Evolutionary conservation across 2,113 vertebrate species (phyloP).

Genomic region (Trogon melanurus): DNA sequence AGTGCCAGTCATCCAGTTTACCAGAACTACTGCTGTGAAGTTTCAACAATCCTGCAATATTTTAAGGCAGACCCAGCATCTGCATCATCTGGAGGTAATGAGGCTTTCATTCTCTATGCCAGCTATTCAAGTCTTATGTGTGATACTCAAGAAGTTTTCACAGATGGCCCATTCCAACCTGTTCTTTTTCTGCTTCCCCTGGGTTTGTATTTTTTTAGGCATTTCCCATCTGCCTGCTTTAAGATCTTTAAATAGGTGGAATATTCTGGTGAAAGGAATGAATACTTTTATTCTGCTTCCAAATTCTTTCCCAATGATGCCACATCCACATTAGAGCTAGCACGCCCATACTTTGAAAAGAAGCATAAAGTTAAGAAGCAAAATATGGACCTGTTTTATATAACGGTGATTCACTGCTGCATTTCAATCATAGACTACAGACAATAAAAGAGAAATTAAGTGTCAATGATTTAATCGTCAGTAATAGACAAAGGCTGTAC

Average conservation of each 20-base stretch:
- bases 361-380: conserved; percentile 6
- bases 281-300: conserved; percentile 33
- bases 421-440: neutral
- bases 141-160: conserved; percentile 38
- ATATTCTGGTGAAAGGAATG: conserved; percentile 34
- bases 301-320: conserved; percentile 48
- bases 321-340: conserved; percentile 30
- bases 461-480: neutral
- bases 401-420: conserved; percentile 2
- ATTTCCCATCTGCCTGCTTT: conserved; percentile 40
- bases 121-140: conserved; percentile 36
- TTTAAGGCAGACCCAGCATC: conserved; percentile 25
- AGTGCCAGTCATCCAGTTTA: neutral
- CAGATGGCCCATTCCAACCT: conserved; percentile 55
- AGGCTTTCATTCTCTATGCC: conserved; percentile 29
- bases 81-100: conserved; percentile 67
- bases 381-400: conserved; percentile 30
- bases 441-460: conserved; percentile 14
- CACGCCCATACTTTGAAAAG: conserved; percentile 24
- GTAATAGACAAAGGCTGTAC: neutral
- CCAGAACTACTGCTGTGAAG: neutral
- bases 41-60: neutral
- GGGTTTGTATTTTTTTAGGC: conserved; percentile 11
- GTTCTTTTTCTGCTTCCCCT: conserved; percentile 32
- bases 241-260: conserved; percentile 54